These are phyloP conservation scores for Trachops cirrhosus DNA, from an alignment of 2,797 vertebrate species.

Conservation along the genomic window DNA sequence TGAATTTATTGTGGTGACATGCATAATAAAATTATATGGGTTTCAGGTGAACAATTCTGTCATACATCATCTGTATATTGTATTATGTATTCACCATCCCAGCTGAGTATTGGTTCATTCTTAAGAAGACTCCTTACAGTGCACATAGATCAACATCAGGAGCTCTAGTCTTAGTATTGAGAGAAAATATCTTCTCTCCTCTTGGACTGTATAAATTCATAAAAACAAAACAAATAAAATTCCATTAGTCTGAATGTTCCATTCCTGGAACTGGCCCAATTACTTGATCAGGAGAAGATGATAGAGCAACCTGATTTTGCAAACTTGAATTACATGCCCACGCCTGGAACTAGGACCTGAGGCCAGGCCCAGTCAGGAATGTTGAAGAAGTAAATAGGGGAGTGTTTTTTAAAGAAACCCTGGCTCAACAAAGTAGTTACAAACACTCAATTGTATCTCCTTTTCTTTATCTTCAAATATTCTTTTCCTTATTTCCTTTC, in stretches of 20 bases:
- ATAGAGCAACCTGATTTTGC: not conserved
- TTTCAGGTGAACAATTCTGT: not conserved
- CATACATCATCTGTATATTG: not conserved
- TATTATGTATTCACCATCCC: not conserved
- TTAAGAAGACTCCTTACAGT: not conserved
- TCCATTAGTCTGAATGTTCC: not conserved
- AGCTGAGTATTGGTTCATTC: not conserved
- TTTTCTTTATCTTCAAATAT: not conserved
- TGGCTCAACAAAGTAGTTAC: not conserved
- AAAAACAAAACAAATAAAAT: not conserved
- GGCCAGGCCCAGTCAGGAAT: not conserved
- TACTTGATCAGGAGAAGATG: not conserved
- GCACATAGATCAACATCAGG: not conserved
- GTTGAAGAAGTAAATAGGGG: not conserved
- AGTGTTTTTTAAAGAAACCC: not conserved
- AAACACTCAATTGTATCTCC: not conserved
- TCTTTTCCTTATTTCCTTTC: not conserved
- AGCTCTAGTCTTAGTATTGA: not conserved
- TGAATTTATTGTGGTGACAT: not conserved
- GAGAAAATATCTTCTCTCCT: not conserved
- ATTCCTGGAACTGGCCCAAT: not conserved
- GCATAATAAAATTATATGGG: not conserved
- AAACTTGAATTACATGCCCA: not conserved
- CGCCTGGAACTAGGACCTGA: not conserved
- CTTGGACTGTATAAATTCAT: not conserved